These are phyloP conservation scores for Hoplodrina blanda DNA, from an alignment of 2,888 invertebrate species.

Conservation along the genomic window DNA sequence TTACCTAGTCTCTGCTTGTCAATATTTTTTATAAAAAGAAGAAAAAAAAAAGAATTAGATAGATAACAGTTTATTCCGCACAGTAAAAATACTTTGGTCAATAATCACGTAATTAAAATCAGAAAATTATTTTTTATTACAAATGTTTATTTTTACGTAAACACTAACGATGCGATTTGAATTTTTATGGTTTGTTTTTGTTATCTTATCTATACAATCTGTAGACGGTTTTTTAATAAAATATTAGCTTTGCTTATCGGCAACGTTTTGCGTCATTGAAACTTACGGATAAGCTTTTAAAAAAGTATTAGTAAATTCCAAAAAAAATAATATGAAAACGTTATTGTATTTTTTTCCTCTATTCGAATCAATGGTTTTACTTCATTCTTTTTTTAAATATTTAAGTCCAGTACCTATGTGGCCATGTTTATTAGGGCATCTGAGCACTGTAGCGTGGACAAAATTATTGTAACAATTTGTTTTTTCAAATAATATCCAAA, in stretches of 20 bases:
- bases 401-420: too few species aligned
- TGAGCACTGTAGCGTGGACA: too few species aligned
- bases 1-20: too few species aligned
- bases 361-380: too few species aligned
- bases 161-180: slow-evolving; percentile 26
- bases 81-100: not conserved
- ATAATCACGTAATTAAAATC: not conserved
- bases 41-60: not conserved
- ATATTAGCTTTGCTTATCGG: slow-evolving; percentile 50
- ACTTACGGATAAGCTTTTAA: slow-evolving; percentile 30
- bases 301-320: not conserved
- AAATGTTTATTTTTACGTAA: slow-evolving; percentile 3
- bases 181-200: slow-evolving; percentile 42
- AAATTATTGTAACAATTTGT: too few species aligned
- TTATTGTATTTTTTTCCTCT: too few species aligned
- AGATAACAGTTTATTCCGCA: not conserved
- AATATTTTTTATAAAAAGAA: too few species aligned
- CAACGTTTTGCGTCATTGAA: slow-evolving; percentile 22
- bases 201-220: slow-evolving; percentile 48
- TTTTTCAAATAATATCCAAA: not conserved
- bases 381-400: too few species aligned
- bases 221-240: slow-evolving; percentile 45
- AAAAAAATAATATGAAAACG: too few species aligned
- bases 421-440: too few species aligned
- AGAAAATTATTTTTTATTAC: not conserved